Evolutionary conservation across 2,797 vertebrate species (phyloP).

Genomic region (Hafferia zeledoni): DNA sequence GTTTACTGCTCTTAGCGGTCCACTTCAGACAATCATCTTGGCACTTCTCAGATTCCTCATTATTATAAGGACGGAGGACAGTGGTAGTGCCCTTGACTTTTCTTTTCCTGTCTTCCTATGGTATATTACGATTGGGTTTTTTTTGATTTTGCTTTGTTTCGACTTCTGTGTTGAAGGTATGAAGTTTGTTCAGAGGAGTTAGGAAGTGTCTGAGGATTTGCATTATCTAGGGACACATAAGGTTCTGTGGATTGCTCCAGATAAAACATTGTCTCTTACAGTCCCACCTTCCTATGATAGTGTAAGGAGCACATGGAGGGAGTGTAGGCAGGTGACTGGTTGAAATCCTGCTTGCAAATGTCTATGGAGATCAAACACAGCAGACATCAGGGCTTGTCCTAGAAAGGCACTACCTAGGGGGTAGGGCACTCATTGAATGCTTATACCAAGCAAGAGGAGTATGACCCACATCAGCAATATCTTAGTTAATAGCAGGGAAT

Average conservation of each 20-base stretch:
- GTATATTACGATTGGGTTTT: not conserved
- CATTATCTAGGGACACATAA: not conserved
- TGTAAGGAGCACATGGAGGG: accelerated
- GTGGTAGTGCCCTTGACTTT: not conserved
- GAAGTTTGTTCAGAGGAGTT: not conserved
- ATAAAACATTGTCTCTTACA: not conserved
- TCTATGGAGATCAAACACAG: not conserved
- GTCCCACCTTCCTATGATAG: not conserved
- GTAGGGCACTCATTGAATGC: not conserved
- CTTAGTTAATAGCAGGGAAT: not conserved
- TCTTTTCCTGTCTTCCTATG: not conserved
- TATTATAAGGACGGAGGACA: not conserved
- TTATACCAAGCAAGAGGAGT: not conserved
- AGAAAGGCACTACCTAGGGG: not conserved
- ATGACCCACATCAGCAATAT: not conserved
- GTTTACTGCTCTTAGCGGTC: not conserved
- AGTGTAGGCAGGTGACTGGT: not conserved
- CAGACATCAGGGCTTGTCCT: not conserved
- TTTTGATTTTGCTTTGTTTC: not conserved
- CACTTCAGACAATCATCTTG: not conserved
- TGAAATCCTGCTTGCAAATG: not conserved
- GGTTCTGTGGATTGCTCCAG: not conserved
- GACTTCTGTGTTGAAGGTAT: not conserved
- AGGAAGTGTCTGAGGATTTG: not conserved
- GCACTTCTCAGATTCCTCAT: not conserved